phyloP scores from a whole-genome alignment of 2,888 invertebrate genomes.

The Penaeus monodon region DNA sequence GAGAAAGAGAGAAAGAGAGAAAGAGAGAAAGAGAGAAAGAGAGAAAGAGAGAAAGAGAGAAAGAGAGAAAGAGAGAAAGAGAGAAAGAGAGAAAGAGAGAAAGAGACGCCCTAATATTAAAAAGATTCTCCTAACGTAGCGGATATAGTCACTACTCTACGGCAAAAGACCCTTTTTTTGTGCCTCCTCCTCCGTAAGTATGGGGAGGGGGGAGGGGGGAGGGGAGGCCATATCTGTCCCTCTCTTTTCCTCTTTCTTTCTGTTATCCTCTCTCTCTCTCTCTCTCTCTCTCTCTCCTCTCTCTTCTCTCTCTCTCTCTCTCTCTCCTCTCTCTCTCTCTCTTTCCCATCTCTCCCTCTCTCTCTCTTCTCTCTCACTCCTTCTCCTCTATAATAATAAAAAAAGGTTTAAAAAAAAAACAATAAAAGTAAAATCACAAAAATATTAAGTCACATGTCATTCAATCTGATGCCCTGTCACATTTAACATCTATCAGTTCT shows the following conservation, averaged over 20 bases:
- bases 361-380: not conserved
- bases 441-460: too few species aligned
- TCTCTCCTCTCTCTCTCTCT: not conserved
- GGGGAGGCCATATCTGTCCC: too few species aligned
- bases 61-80: not conserved
- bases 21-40: conserved; percentile 1
- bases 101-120: too few species aligned
- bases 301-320: not conserved
- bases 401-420: too few species aligned
- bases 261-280: not conserved
- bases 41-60: not conserved
- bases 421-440: too few species aligned
- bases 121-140: too few species aligned
- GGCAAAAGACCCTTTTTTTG: too few species aligned
- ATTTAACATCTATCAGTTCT: too few species aligned
- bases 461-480: too few species aligned
- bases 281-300: not conserved
- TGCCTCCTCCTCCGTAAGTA: too few species aligned
- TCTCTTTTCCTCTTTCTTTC: not conserved
- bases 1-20: not conserved
- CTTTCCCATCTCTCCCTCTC: not conserved
- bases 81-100: not conserved
- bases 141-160: too few species aligned
- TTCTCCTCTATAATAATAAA: not conserved
- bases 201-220: too few species aligned